Base-by-base conservation (phyloP, 1,140 invertebrate genomes). In the Chironomus tepperi region DNA sequence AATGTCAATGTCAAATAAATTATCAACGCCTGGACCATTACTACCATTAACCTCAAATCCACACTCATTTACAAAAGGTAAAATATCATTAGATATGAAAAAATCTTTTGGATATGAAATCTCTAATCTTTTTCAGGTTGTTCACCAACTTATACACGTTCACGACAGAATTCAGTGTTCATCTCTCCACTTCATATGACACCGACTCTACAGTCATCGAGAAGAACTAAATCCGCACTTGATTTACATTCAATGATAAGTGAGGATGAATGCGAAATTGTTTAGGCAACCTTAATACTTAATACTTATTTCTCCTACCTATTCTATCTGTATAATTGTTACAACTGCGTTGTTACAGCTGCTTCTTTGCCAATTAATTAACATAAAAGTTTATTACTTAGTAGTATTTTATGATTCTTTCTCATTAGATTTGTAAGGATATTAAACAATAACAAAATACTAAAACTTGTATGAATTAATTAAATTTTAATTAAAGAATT, bases 81-180 rank as follows among this genome's bases (percentile, higher is more conserved):
- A 19, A 10, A 57, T 1, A 10, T 12, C n/a, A 3, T 57, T 19
- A 6, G 18, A 70, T 7, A 70, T 9, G 1, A 19, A 70, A 70
- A 18, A 19, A 1, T 19, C 7, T 21, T 70, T 19, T 19, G 6
- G 16, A 70, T 18, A 9, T 70, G 16, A 19, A 70, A 70, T 70
- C n/a, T 70, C 19, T 70, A 70, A 70, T 19, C 65, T 70, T 2
- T 67, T 70, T 70, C 65, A 70, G 65, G 65, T 18, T 70, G 65
- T 18, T 21, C 65, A 18, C 2, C 65, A 18, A 6, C 65, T 18
- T 70, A 70, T 19, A 21, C 16, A 18, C 65, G 65, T 10, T 18
- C 65, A 70, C 65, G 65, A 70, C 65, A 70, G 19, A 70, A 70
- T 19, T 70, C 65, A 70, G 65, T 70, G 65, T 70, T 70, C 18